Evolutionary conservation across 1,140 invertebrate species (phyloP).

Genomic region (Manduca sexta): DNA sequence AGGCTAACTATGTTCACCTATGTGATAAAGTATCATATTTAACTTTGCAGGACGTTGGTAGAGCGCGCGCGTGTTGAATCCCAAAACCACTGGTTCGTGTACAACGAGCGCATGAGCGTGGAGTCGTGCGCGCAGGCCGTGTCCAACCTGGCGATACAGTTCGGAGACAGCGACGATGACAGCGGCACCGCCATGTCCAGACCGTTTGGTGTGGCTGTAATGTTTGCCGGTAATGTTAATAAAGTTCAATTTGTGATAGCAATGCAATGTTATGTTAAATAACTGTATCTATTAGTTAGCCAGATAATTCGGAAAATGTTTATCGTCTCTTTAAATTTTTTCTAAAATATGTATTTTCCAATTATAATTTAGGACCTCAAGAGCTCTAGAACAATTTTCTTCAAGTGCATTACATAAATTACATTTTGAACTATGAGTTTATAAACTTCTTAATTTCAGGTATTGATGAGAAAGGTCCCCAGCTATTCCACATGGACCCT

Average conservation of each 20-base stretch:
- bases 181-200: slow-evolving; percentile 97
- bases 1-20: too few species aligned
- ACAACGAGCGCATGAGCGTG: slow-evolving; percentile 96
- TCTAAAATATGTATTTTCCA: too few species aligned
- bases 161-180: slow-evolving; percentile 97
- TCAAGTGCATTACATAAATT: too few species aligned
- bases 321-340: too few species aligned
- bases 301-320: too few species aligned
- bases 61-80: slow-evolving; percentile 97
- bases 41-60: slow-evolving; percentile 84
- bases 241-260: background rate
- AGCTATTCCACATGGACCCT: slow-evolving; percentile 98
- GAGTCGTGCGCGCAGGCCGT: slow-evolving; percentile 99
- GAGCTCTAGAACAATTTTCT: too few species aligned
- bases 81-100: slow-evolving; percentile 98
- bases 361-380: too few species aligned
- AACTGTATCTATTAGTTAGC: too few species aligned
- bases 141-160: slow-evolving; percentile 98
- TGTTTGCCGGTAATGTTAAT: slow-evolving; percentile 81
- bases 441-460: slow-evolving; percentile 58
- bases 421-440: too few species aligned
- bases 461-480: slow-evolving; percentile 89
- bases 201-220: slow-evolving; percentile 98
- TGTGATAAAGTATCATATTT: slow-evolving; percentile 1
- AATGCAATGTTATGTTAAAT: too few species aligned